Base-by-base conservation (phyloP, 1,140 invertebrate genomes). In the Leguminivora glycinivorella region DNA sequence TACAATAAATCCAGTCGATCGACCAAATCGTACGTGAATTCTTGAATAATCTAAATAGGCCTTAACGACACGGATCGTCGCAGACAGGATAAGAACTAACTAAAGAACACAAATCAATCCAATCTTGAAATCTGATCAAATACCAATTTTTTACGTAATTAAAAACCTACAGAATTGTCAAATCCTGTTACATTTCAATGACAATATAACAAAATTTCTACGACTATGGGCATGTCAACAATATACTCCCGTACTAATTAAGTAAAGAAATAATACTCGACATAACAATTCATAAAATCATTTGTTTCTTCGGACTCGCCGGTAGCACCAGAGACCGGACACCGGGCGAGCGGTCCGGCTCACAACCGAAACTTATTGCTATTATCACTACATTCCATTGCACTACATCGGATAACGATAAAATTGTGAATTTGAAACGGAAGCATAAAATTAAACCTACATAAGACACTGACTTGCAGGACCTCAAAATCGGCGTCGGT, bases 361-460 rank as follows among this genome's bases (percentile, higher is more conserved):
- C 87, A 90, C 88, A 91, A 91, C 88, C 88, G 82, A 88, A 87
- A 89, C 84, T 88, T 90, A 90, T 87, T 84, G 86, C 87, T 88
- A 87, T 86, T 88, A 90, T 89, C 83, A 89, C 89, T 90, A 90
- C 82, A 56, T 77, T 75, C 77, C 81, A 86, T 89, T 86, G 84
- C 83, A 87, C 86, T 88, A 88, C 84, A 83, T 78, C 84, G 87
- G 80, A 80, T 79, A 79, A 76, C 75, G 70, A 75, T 80, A 74
- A 78, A 74, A 76, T 80, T 75, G 75, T 76, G 75, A 82, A 71
- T 75, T 70, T 74, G 69, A 63, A 75, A 77, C 69, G 76, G 73
- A 82, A 80, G 79, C 78, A 72, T 79, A 77, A 77, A 79, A 77
- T 77, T 74, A 78, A 78, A 81, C 72, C 73, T 78, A 78, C 26